Evolutionary conservation across 1,140 invertebrate genomes (phyloP), one percentile per base, ranked within the genome.

Genomic region (Sycophila sp.): DNA sequence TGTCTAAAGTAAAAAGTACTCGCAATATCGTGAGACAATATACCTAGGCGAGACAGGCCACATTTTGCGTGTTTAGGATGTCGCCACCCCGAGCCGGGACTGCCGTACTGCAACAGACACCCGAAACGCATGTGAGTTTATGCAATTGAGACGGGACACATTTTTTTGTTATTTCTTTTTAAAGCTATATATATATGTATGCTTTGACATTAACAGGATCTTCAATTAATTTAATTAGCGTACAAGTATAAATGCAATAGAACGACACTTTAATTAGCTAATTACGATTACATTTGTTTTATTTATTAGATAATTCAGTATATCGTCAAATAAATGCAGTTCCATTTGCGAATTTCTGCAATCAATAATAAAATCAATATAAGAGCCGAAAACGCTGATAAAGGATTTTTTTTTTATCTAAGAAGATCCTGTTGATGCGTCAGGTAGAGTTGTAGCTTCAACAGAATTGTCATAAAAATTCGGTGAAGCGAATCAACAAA

Each of bases 51-150:
- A 71, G 55, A 71, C 55, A 65, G 69, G 59, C 49, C 60, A 65
- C 49, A 63, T 56, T 64, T 62, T 45, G 81, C n/a, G n/a, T n/a
- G n/a, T n/a, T 83, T 84, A 86, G 79, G 83, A 85, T 82, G 84
- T 80, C 71, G 82, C 80, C 78, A 83, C 83, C 80, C 81, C 84
- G 79, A 85, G 83, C 74, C 84, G 84, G 78, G 84, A 86, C 78
- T 85, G 83, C 81, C 84, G 83, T 86, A 86, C 84, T 86, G 83
- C 76, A 86, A 86, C 80, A 85, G 69, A 85, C 73, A 80, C 76
- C 76, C 80, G 77, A 81, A 80, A 80, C 78, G 76, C 75, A 66
- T 36, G 55, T 68, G n/a, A 58, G 36, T 45, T 38, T 64, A 2
- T 64, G 32, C 32, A 47, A 17, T 63, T 17, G 2, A 40, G 34